Percentiles rank a stretch among this genome's conserved stretches.
phyloP scores from a whole-genome alignment of 2,113 vertebrate species.

The Brachyhypopomus gauderio region DNA sequence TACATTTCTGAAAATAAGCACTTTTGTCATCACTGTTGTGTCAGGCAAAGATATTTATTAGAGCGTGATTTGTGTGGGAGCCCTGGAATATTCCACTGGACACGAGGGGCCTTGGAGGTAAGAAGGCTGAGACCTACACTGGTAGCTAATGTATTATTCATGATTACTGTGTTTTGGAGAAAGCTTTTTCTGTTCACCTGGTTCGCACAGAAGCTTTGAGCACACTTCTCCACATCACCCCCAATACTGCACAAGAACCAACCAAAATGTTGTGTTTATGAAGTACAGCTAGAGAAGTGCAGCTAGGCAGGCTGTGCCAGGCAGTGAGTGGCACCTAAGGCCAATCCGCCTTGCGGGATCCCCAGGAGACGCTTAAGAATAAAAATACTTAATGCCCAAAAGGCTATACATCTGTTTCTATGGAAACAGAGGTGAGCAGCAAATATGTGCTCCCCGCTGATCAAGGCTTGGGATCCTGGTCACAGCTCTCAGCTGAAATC shows the following conservation, averaged over 20 bases:
- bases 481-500: background rate
- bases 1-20: constrained; percentile 8
- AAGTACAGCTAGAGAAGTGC: background rate
- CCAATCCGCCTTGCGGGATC: background rate
- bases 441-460: background rate
- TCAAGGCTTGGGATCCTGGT: background rate
- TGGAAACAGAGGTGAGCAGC: background rate
- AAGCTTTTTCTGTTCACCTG: constrained; percentile 3
- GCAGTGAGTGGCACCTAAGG: background rate
- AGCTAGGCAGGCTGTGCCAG: background rate
- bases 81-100: background rate
- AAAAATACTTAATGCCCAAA: background rate
- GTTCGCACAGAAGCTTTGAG: too few species aligned
- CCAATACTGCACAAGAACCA: background rate
- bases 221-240: background rate
- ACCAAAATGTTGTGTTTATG: background rate
- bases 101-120: background rate
- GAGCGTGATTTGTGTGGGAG: constrained; percentile 1
- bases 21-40: background rate
- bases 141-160: constrained; percentile 8
- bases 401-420: background rate
- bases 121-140: background rate
- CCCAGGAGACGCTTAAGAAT: background rate
- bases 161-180: background rate
- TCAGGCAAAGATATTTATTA: constrained; percentile 1